Percentiles rank a stretch among this genome's conserved stretches.
Evolutionary conservation across 2,797 vertebrate genomes (phyloP).

Genomic region (Malurus splendens): DNA sequence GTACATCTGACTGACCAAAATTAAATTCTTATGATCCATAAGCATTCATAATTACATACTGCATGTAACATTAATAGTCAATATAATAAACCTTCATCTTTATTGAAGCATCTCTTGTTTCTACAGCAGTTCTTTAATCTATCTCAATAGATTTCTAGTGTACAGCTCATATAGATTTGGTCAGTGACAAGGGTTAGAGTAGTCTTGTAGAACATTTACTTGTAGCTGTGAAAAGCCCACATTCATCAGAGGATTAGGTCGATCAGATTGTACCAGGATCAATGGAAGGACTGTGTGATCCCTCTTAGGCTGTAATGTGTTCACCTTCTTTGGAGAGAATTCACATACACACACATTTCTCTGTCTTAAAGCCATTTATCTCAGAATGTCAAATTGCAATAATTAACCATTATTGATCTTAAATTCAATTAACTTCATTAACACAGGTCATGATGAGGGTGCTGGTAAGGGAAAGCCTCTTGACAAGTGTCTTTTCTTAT

Average conservation of each 20-base stretch:
- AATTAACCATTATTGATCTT: slow-evolving; percentile 99
- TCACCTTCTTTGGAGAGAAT: slow-evolving; percentile 72
- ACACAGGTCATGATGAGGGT: slow-evolving; percentile 83
- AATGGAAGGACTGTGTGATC: slow-evolving; percentile 84
- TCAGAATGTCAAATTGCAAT: slow-evolving; percentile 97
- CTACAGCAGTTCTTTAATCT: slow-evolving; percentile 74
- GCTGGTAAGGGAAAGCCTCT: slow-evolving; percentile 76
- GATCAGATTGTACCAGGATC: slow-evolving; percentile 87
- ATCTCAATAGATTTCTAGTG: slow-evolving; percentile 80
- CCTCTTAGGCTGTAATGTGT: slow-evolving; percentile 75
- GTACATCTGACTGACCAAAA: slow-evolving; percentile 62
- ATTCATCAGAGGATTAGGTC: slow-evolving; percentile 87
- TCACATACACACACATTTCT: slow-evolving; percentile 69
- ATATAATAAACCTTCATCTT: slow-evolving; percentile 76
- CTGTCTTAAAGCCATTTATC: slow-evolving; percentile 88
- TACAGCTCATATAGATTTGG: slow-evolving; percentile 76
- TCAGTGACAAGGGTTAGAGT: slow-evolving; percentile 78
- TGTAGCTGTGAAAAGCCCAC: slow-evolving; percentile 82
- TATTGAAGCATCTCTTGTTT: slow-evolving; percentile 71
- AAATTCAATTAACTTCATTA: slow-evolving; percentile 99
- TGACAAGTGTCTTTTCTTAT: slow-evolving; percentile 76
- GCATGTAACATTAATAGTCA: slow-evolving; percentile 69
- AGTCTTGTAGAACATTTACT: slow-evolving; percentile 81
- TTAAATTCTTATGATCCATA: slow-evolving; percentile 63
- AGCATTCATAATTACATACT: slow-evolving; percentile 63